Evolutionary conservation across 2,113 vertebrate genomes (phyloP).

Genomic region (Coptodon bakossiorum): DNA sequence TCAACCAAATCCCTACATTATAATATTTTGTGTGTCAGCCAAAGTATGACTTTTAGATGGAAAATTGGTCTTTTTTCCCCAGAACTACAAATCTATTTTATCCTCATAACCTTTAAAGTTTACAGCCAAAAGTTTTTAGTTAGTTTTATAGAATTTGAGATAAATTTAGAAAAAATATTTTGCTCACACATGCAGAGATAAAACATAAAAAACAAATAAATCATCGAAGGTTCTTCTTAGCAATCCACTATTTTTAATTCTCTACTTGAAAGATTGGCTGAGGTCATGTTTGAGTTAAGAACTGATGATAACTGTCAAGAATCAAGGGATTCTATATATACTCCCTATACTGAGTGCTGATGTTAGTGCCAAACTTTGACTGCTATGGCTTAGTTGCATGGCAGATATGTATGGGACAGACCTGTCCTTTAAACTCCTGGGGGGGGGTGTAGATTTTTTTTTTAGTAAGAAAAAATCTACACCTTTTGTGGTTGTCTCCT

Average conservation of each 20-base stretch:
- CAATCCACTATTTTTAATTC: background rate
- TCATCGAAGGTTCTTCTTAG: background rate
- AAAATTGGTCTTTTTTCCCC: background rate
- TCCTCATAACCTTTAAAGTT: background rate
- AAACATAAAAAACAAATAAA: background rate
- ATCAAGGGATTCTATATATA: background rate
- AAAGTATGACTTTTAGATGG: background rate
- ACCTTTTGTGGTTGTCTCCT: background rate
- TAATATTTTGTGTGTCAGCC: too few relatives aligned
- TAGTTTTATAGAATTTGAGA: background rate
- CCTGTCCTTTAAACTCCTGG: background rate
- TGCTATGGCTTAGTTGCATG: background rate
- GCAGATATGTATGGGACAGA: background rate
- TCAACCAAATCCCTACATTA: background rate
- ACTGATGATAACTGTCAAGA: background rate
- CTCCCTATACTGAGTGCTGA: background rate
- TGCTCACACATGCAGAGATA: background rate
- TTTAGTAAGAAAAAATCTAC: background rate
- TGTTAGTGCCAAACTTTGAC: background rate
- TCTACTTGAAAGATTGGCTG: background rate
- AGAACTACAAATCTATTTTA: background rate
- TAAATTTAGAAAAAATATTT: accelerated
- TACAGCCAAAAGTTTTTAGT: accelerated
- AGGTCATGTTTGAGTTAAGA: background rate
- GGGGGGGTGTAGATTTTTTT: background rate